Conservation (phyloP, 2,888 invertebrate genomes). For the Stenoptilia bipunctidactyla region DNA sequence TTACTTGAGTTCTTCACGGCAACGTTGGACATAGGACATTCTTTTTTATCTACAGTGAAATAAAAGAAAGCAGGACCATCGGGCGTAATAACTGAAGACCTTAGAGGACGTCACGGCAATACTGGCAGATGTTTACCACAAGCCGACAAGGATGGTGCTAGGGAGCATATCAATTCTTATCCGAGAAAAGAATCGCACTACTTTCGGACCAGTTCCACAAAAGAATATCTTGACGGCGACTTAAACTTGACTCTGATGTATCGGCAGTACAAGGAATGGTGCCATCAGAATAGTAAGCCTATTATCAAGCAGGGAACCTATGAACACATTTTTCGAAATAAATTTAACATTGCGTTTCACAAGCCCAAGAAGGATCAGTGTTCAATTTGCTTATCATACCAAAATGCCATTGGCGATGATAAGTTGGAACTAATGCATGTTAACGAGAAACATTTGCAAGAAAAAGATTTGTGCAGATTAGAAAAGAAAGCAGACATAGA, state of each 20-base stretch:
- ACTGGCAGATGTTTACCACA: slow-evolving; percentile 5
- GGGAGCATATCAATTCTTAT: slow-evolving; percentile 7
- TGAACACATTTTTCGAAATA: too few relatives aligned
- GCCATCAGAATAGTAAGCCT: slow-evolving; percentile 1
- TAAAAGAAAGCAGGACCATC: slow-evolving; percentile 2
- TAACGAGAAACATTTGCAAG: slow-evolving; percentile 10
- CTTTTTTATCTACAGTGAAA: slow-evolving; percentile 8
- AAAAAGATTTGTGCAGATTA: slow-evolving; percentile 12
- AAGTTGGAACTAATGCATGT: slow-evolving; percentile 8
- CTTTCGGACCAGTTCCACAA: slow-evolving; percentile 2
- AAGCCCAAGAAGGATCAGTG: slow-evolving; percentile 7
- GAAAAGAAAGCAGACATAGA: slow-evolving; percentile 12
- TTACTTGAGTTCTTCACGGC: too few relatives aligned
- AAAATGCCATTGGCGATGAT: slow-evolving; percentile 8
- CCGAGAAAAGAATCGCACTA: not conserved
- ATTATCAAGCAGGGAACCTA: slow-evolving; percentile 9
- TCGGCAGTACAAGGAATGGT: slow-evolving; percentile 2
- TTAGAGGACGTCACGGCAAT: slow-evolving; percentile 1
- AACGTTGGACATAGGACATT: too few relatives aligned
- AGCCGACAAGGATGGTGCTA: slow-evolving; percentile 5
- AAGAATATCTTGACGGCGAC: slow-evolving; percentile 8
- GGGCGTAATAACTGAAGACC: not conserved
- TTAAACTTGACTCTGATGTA: slow-evolving; percentile 6
- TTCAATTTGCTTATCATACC: slow-evolving; percentile 7
- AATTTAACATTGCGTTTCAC: slow-evolving; percentile 8